A percentile compares a stretch with the other conserved stretches of the same genome.
phyloP scores from a whole-genome alignment of 1,140 invertebrate genomes.

The Halictus rubicundus region DNA sequence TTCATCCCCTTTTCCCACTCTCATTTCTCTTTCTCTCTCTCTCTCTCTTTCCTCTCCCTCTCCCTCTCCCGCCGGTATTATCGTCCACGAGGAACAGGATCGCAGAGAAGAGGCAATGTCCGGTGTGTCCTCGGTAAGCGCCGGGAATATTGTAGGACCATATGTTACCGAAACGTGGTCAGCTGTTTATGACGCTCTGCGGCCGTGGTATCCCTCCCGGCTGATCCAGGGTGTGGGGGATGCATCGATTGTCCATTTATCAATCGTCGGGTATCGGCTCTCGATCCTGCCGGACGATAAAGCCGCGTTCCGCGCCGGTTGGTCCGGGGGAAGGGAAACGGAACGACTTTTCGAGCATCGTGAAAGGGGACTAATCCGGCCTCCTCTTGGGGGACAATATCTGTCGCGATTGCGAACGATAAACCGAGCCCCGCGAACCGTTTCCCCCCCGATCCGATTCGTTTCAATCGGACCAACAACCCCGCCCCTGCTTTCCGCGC shows the following conservation, averaged over 20 bases:
- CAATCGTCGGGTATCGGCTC: conserved; percentile 51
- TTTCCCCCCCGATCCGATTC: neutral
- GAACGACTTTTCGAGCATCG: conserved; percentile 21
- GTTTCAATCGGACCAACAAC: neutral
- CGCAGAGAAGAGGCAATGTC: conserved; percentile 34
- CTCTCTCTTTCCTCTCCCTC: no score
- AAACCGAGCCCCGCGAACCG: neutral
- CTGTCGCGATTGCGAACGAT: conserved; percentile 30
- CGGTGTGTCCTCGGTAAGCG: conserved; percentile 28
- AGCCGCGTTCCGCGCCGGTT: conserved; percentile 11
- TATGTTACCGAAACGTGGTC: conserved; percentile 63
- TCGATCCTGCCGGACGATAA: conserved; percentile 5
- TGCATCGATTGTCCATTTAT: conserved; percentile 59
- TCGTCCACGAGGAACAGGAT: conserved; percentile 45
- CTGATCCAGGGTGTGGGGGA: neutral
- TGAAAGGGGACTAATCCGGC: conserved; percentile 9
- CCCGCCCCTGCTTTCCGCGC: neutral
- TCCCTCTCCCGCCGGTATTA: neutral
- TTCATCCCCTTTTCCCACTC: no score
- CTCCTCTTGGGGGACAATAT: conserved; percentile 23
- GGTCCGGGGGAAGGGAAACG: conserved; percentile 25
- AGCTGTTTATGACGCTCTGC: conserved; percentile 57
- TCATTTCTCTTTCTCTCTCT: no score
- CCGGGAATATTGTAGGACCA: conserved; percentile 59
- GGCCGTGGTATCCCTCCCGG: conserved; percentile 4